Evolutionary conservation across 2,113 vertebrate species (phyloP).

Genomic region (Triplophysa siluroides): DNA sequence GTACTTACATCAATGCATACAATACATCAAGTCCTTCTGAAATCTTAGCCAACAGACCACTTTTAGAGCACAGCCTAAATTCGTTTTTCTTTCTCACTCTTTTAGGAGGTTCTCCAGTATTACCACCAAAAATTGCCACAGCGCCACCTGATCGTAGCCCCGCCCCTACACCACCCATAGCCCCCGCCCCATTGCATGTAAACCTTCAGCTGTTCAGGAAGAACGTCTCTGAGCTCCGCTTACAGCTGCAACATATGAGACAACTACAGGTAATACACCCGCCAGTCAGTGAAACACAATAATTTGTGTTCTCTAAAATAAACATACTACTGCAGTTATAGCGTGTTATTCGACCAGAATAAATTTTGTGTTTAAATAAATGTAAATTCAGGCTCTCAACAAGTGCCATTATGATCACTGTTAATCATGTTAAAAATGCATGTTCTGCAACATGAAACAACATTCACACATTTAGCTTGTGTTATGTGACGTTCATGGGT

Average conservation of each 20-base stretch:
- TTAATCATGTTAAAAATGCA: too few species aligned
- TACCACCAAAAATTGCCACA: slow-evolving; percentile 71
- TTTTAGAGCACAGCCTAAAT: too few species aligned
- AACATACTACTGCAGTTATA: neutral
- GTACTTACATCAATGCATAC: neutral
- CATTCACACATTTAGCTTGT: too few species aligned
- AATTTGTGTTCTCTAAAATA: too few species aligned
- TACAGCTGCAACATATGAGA: slow-evolving; percentile 91
- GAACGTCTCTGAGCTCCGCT: slow-evolving; percentile 85
- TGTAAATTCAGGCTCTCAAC: too few species aligned
- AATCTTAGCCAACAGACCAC: too few species aligned
- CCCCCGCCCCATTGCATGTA: slow-evolving; percentile 72
- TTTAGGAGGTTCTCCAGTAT: slow-evolving; percentile 73
- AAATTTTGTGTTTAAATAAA: too few species aligned
- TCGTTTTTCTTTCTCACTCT: neutral
- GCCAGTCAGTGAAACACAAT: neutral
- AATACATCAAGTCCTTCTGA: neutral
- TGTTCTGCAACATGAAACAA: too few species aligned
- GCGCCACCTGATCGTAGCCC: slow-evolving; percentile 62
- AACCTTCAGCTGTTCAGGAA: slow-evolving; percentile 86
- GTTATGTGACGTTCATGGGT: too few species aligned
- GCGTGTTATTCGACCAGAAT: neutral
- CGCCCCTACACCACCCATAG: slow-evolving; percentile 47
- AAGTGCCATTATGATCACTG: too few species aligned
- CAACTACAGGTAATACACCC: slow-evolving; percentile 85